These are phyloP conservation scores for Lepus townsendii DNA, from an alignment of 2,797 vertebrate species.

Conservation along the genomic window DNA sequence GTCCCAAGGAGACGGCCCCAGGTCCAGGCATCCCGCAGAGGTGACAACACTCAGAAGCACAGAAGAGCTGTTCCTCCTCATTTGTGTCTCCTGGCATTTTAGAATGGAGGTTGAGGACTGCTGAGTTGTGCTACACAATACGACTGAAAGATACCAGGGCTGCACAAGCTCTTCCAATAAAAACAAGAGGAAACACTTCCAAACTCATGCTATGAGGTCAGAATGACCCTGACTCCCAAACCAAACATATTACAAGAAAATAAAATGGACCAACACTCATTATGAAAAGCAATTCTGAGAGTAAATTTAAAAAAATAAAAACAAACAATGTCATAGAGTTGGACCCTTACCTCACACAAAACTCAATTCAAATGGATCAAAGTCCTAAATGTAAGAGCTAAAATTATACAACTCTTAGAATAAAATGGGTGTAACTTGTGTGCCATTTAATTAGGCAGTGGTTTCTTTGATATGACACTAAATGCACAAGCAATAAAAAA, in stretches of 20 bases:
- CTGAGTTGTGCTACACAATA: background rate
- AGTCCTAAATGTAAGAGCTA: background rate
- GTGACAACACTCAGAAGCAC: background rate
- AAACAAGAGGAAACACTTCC: background rate
- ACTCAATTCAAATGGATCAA: background rate
- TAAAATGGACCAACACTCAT: background rate
- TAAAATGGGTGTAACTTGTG: background rate
- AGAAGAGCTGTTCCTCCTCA: background rate
- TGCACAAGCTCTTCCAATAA: background rate
- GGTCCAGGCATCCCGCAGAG: background rate
- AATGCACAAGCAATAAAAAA: background rate
- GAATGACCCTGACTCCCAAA: background rate
- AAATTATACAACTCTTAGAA: background rate
- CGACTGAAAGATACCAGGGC: background rate
- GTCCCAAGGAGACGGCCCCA: background rate
- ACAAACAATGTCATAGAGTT: background rate
- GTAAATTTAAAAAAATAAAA: background rate
- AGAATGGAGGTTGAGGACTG: background rate
- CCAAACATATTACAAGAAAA: background rate
- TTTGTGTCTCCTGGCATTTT: background rate
- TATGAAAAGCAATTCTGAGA: background rate
- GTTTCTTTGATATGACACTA: background rate
- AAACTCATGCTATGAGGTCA: background rate
- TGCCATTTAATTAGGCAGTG: background rate
- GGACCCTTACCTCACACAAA: background rate